Base-by-base conservation (phyloP, 2,888 invertebrate genomes). In the Nasonovia ribisnigri region DNA sequence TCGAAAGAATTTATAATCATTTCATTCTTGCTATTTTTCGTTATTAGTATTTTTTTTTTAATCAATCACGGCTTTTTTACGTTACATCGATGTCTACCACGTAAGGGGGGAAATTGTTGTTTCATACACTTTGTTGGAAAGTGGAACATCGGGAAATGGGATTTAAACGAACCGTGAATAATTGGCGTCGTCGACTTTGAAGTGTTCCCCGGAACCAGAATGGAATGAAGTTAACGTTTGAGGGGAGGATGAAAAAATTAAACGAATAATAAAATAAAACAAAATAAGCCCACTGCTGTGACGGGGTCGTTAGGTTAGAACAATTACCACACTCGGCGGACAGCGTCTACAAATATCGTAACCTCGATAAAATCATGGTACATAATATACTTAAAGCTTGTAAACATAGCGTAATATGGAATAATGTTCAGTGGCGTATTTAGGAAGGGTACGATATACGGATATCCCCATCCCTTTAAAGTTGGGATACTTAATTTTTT, bases 121-220 rank as follows among this genome's bases (percentile, higher is more conserved):
- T 86, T 60, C n/a, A 46, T 87, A 48, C 26, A 20, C 43, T 42
- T 51, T 51, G 54, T 51, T 16, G 84, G 48, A 8, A 20, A 43
- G 54, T 10, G 54, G 29, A 36, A n/a, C 42, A 8, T 60, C 86
- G 57, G 46, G n/a, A 87, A 67, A 92, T 87, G 92, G 60, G 60
- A 92, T 92, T 67, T 87, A 87, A 92, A 92, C 60, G 92, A 92
- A 92, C 92, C 92, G 87, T 92, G 26, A 92, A 46, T 48, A 92
- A 92, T 92, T 60, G 86, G 60, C 87, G 2, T 87, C 48, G 11
- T 87, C n/a, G 60, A 48, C 87, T 92, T 87, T 92, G 92, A 92
- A 87, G 92, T 67, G 87, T 67, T 48, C 91, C 13, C 57, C 46
- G 46, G 57, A 26, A 87, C 87, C 86, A 54, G 91, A 91, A 91